Percentiles rank a stretch among this genome's conserved stretches.
phyloP scores from a whole-genome alignment of 2,888 invertebrate genomes.

The Drosophila yooni region DNA sequence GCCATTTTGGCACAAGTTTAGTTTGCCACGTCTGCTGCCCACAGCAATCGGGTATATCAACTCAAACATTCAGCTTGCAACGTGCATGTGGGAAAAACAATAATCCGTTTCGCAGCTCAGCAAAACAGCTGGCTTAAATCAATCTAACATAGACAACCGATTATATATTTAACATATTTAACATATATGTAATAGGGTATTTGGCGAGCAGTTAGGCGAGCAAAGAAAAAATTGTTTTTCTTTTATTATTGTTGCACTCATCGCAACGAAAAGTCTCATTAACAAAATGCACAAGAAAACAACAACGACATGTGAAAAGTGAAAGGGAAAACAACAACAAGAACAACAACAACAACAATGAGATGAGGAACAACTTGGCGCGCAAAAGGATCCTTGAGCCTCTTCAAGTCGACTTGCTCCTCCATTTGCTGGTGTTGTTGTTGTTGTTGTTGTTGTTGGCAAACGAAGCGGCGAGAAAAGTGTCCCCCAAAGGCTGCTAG shows the following conservation, averaged over 20 bases:
- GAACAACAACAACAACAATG: constrained; percentile 26
- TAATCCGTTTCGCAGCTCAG: neutral
- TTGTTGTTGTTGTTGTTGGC: constrained; percentile 14
- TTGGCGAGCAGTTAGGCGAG: neutral
- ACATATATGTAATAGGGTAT: constrained; percentile 2
- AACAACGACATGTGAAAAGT: constrained; percentile 41
- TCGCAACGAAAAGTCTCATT: constrained; percentile 53
- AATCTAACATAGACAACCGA: neutral
- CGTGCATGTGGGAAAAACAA: neutral
- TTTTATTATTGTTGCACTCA: constrained; percentile 39
- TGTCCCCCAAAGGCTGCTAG: constrained; percentile 26
- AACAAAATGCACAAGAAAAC: constrained; percentile 58
- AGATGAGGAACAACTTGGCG: constrained; percentile 40
- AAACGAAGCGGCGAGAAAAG: constrained; percentile 47
- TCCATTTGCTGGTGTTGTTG: constrained; percentile 23
- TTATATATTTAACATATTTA: neutral
- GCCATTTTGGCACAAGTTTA: constrained; percentile 66
- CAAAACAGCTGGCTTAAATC: neutral
- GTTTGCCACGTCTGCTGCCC: constrained; percentile 39
- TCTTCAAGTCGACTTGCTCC: constrained; percentile 42
- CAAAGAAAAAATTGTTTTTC: neutral
- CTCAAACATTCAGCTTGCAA: neutral
- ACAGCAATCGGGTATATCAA: neutral
- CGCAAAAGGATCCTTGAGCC: constrained; percentile 58
- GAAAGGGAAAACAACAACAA: constrained; percentile 29